Conservation (phyloP, 23 tunicate genomes). For the Aplidium turbinatum region DNA sequence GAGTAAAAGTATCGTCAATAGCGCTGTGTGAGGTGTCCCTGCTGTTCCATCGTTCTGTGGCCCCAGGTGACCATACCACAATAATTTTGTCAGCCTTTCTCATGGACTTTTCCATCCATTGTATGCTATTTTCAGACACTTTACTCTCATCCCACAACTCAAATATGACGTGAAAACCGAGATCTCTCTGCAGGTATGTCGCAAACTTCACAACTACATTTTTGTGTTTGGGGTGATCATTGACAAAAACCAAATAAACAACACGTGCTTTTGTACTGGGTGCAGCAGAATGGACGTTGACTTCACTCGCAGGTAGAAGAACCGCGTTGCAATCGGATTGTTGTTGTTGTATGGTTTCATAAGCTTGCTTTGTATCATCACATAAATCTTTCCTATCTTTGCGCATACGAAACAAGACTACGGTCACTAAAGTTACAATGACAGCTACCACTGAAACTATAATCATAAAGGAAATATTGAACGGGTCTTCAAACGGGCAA, state of each 20-base stretch:
- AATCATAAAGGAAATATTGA: too few relatives aligned
- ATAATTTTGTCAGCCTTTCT: constrained; percentile 41
- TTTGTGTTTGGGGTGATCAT: constrained; percentile 51
- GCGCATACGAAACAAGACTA: too few relatives aligned
- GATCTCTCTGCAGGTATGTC: constrained; percentile 45
- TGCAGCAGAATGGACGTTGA: too few relatives aligned
- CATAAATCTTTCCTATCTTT: too few relatives aligned
- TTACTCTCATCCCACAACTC: constrained; percentile 42
- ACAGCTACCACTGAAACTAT: too few relatives aligned
- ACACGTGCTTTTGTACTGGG: neutral
- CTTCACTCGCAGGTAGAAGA: too few relatives aligned
- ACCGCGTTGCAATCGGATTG: too few relatives aligned
- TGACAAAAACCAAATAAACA: constrained; percentile 53
- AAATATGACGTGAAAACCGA: constrained; percentile 62
- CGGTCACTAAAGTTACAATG: too few relatives aligned
- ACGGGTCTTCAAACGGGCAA: too few relatives aligned
- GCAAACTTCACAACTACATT: constrained; percentile 52
- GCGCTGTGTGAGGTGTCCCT: neutral
- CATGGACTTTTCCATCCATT: constrained; percentile 43
- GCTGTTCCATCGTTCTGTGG: constrained; percentile 6
- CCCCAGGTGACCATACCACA: constrained; percentile 47
- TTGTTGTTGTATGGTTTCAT: too few relatives aligned
- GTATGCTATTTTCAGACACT: neutral
- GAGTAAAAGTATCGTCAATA: constrained; percentile 41
- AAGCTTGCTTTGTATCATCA: too few relatives aligned